Conservation (phyloP, 2,888 invertebrate genomes). For the Loripinus fragilis region DNA sequence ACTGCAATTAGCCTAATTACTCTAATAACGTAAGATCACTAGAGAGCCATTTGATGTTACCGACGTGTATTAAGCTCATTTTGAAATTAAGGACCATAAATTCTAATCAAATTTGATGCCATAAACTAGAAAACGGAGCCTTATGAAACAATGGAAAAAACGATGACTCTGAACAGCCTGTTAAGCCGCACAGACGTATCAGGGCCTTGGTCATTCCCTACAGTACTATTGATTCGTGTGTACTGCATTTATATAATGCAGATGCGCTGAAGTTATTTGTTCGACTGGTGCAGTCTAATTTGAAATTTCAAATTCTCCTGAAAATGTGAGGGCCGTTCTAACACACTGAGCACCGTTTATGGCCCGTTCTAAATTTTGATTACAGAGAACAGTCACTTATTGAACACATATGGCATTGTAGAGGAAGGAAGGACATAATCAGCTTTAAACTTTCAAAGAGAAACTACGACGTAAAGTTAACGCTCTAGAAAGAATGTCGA, state of each 20-base stretch:
- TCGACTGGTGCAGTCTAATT: too few relatives aligned
- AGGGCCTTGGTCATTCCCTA: too few relatives aligned
- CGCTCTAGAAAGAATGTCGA: not conserved
- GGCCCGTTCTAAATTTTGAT: conserved; percentile 1
- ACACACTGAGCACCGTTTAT: too few relatives aligned
- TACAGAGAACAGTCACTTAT: conserved; percentile 7
- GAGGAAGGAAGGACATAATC: not conserved
- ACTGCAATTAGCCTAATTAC: conserved; percentile 52
- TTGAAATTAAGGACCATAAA: conserved; percentile 18
- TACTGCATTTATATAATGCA: too few relatives aligned
- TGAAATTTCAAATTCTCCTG: too few relatives aligned
- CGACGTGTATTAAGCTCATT: conserved; percentile 4
- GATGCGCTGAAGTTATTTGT: too few relatives aligned
- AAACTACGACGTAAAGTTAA: not conserved
- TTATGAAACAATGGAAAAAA: too few relatives aligned
- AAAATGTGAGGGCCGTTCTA: too few relatives aligned
- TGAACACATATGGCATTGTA: not conserved
- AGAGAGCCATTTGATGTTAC: conserved; percentile 17
- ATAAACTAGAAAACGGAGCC: too few relatives aligned
- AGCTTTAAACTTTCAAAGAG: not conserved
- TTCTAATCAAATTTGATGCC: conserved; percentile 11
- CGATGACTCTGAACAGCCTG: too few relatives aligned
- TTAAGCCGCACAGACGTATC: too few relatives aligned
- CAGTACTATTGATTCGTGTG: too few relatives aligned
- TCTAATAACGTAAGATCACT: conserved; percentile 9